These are phyloP conservation scores for Cochlearius cochlearius DNA, from an alignment of 2,113 vertebrate genomes.

Conservation along the genomic window DNA sequence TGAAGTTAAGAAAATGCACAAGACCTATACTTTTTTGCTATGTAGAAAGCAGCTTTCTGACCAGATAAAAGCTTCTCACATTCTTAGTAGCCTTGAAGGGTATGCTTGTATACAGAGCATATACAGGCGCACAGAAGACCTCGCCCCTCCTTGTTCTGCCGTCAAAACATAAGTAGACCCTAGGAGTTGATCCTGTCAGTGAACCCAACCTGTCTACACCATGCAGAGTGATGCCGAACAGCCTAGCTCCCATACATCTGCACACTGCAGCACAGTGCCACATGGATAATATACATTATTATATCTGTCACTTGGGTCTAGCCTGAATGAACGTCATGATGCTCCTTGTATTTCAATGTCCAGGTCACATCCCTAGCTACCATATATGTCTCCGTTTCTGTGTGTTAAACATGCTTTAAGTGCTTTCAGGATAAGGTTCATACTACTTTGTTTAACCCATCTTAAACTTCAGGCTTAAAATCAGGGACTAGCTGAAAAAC, in stretches of 20 bases:
- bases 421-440: neutral
- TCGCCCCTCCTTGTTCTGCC: neutral
- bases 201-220: neutral
- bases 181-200: neutral
- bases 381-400: neutral
- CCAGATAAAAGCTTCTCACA: neutral
- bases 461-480: neutral
- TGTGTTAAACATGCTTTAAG: neutral
- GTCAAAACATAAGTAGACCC: neutral
- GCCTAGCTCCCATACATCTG: neutral
- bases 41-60: neutral
- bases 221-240: neutral
- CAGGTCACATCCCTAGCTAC: neutral
- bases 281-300: fast-evolving
- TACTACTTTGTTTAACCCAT: neutral
- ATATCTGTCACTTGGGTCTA: neutral
- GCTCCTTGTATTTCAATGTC: neutral
- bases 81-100: neutral
- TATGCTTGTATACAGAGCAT: neutral
- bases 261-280: too few species aligned
- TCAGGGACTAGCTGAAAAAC: neutral
- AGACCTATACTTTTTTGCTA: neutral
- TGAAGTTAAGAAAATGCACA: neutral
- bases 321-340: neutral
- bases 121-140: neutral